Evolutionary conservation across 2,113 vertebrate genomes (phyloP).

Genomic region (Colinus virginianus): DNA sequence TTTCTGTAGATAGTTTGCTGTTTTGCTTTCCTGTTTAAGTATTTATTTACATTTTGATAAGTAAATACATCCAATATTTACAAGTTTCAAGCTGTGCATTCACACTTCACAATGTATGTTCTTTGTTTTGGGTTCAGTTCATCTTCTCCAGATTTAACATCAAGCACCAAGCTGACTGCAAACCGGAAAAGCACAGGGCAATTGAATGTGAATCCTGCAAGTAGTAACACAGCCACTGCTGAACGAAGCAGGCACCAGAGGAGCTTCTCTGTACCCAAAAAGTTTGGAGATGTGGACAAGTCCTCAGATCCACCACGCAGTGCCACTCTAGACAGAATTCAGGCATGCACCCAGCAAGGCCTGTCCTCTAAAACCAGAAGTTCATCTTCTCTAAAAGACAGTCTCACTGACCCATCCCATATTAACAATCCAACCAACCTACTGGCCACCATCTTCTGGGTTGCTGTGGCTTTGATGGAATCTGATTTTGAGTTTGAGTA

Average conservation of each 20-base stretch:
- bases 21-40: neutral
- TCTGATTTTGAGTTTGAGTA: constrained; percentile 99
- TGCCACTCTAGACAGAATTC: constrained; percentile 95
- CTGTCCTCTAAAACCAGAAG: constrained; percentile 86
- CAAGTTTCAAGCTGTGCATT: neutral
- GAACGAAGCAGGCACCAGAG: constrained; percentile 93
- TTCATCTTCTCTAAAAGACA: constrained; percentile 91
- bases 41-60: neutral
- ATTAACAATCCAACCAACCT: constrained; percentile 93
- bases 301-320: constrained; percentile 92
- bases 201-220: constrained; percentile 86
- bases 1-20: neutral
- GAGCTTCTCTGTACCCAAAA: constrained; percentile 97
- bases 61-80: neutral
- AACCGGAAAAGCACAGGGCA: constrained; percentile 97
- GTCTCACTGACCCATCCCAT: constrained; percentile 89
- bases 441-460: constrained; percentile 97
- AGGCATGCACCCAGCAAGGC: constrained; percentile 93
- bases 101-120: neutral
- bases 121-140: constrained; percentile 75
- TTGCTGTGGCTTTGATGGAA: constrained; percentile 96
- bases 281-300: constrained; percentile 92
- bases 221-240: constrained; percentile 81
- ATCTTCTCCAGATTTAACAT: constrained; percentile 92
- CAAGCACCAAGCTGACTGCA: constrained; percentile 89